Percentiles rank a stretch among this genome's conserved stretches.
Conservation (phyloP, 2,113 vertebrate genomes). For the Apus apus region DNA sequence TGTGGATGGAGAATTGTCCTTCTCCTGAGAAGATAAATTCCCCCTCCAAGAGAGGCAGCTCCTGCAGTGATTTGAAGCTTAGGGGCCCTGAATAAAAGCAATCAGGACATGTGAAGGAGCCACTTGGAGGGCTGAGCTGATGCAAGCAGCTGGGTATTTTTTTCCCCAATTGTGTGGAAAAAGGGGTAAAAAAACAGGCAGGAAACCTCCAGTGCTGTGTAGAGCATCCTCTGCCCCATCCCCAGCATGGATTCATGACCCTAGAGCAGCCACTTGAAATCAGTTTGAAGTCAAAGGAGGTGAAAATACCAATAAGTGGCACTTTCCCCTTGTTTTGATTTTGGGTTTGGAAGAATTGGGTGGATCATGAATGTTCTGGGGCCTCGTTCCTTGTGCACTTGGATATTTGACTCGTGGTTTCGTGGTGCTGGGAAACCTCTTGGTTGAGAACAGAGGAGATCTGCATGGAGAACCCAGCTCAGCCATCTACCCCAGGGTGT, state of each 20-base stretch:
- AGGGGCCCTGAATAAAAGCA: background rate
- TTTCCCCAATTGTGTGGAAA: background rate
- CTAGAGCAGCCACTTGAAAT: background rate
- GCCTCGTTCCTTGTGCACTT: background rate
- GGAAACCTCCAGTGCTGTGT: background rate
- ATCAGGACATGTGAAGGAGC: background rate
- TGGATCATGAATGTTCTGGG: background rate
- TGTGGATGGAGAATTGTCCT: background rate
- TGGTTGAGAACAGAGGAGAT: background rate
- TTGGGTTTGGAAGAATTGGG: background rate
- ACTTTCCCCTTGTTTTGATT: background rate
- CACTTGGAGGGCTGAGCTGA: background rate
- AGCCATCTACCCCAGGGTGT: too few relatives aligned
- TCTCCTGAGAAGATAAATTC: background rate
- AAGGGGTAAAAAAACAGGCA: background rate
- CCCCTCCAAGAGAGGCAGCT: background rate
- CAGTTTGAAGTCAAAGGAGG: background rate
- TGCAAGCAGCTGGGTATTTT: background rate
- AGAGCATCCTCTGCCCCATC: background rate
- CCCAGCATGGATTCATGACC: rapidly evolving
- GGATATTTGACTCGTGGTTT: rapidly evolving
- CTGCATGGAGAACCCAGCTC: background rate
- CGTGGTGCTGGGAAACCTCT: background rate
- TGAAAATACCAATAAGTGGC: background rate
- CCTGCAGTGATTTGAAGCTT: background rate